A percentile compares a stretch with the other conserved stretches of the same genome.
Evolutionary conservation across 35 echinoderm and acorn worm genomes (phyloP).

Genomic region (Ophiothrix spiculata): DNA sequence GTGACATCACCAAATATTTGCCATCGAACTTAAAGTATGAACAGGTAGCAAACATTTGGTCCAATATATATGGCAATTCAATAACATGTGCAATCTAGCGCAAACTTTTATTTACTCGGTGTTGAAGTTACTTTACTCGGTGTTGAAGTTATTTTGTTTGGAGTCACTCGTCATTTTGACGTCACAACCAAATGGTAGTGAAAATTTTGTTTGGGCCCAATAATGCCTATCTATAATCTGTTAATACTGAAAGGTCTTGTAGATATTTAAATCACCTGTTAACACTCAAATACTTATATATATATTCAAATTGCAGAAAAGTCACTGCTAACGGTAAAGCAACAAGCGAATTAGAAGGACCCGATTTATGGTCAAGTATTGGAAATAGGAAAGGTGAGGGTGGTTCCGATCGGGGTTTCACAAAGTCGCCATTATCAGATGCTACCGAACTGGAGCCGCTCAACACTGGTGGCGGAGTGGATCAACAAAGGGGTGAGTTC

Average conservation of each 20-base stretch:
- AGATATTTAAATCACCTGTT: background rate
- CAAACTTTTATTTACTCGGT: too few species aligned
- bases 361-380: background rate
- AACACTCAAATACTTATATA: background rate
- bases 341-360: background rate
- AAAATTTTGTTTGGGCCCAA: background rate
- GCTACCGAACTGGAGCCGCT: slow-evolving; percentile 1
- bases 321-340: background rate
- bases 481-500: slow-evolving; percentile 26
- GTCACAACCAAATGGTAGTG: background rate
- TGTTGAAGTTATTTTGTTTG: too few species aligned
- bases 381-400: background rate
- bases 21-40: too few species aligned
- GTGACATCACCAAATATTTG: too few species aligned
- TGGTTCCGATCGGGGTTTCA: background rate
- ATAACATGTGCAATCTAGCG: too few species aligned
- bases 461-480: slow-evolving; percentile 14
- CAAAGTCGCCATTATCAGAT: background rate
- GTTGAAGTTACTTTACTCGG: too few species aligned
- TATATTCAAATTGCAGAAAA: background rate
- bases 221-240: background rate
- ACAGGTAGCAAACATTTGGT: too few species aligned
- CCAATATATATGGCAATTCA: too few species aligned
- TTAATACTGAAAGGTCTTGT: background rate
- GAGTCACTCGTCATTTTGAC: background rate